Evolutionary conservation across 2,113 vertebrate genomes (phyloP), one percentile per base, ranked within the genome.

Genomic region (Pseudopodoces humilis): DNA sequence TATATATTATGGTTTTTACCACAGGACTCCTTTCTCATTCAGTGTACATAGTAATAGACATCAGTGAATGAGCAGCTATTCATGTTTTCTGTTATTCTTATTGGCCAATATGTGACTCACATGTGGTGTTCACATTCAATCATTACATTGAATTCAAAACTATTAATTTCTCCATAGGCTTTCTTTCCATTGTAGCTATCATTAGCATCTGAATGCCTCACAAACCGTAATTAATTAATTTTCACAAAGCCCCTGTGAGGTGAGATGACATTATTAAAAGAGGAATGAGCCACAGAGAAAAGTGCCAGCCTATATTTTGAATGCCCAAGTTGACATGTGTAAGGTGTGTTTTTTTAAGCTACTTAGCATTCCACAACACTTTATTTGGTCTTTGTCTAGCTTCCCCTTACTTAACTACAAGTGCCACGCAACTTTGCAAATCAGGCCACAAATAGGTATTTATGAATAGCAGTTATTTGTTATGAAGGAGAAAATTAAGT

Each of bases 91-190:
- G 49, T 95, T 91, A 75, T 47, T 92, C 91, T 83, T 95, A 95
- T 92, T 96, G 94, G 91, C 87, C 86, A 94, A 94, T 97, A 92
- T 92, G 86, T 91, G 92, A 94, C 92, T 93, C 89, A 92, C 93
- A 97, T 95, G 93, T 87, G 90, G 91, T 94, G 93, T 56, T 95
- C 86, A 55, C 89, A 77, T 96, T 96, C 96, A 96, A 46, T 95
- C 91, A 94, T 96, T 95, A 94, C 92, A 95, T 82, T 97, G 95
- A 95, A 95, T 96, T 89, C 91, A 95, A 94, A 96, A 97, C 95
- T 97, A 95, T 97, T 97, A 95, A 97, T 97, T 97, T 97, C 91
- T 95, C 94, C 91, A 87, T 95, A 95, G 94, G 94, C 95, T 96
- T 96, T 96, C 94, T 96, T 95, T 96, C 92, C 92, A 92, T 94